Evolutionary conservation across 1,140 invertebrate genomes (phyloP).

Genomic region (Varroa destructor): DNA sequence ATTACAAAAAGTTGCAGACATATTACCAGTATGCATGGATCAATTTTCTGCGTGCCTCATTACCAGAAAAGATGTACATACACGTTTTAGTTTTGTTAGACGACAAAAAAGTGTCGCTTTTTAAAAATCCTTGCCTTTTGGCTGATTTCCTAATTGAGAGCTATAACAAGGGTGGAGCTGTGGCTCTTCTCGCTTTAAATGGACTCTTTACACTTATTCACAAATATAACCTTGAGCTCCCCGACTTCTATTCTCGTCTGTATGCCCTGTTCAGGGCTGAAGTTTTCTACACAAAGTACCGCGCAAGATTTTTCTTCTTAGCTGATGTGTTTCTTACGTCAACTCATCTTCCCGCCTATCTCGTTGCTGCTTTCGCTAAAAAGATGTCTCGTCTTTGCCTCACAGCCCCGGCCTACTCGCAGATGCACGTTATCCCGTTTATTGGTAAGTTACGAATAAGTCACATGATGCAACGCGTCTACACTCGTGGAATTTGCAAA

Average conservation of each 20-base stretch:
- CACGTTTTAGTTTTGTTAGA: constrained; percentile 64
- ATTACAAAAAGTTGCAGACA: constrained; percentile 1
- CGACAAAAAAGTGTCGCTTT: constrained; percentile 62
- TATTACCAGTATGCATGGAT: constrained; percentile 23
- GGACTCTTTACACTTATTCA: constrained; percentile 79
- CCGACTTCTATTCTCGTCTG: constrained; percentile 81
- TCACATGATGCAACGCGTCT: constrained; percentile 47
- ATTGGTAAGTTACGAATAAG: constrained; percentile 56
- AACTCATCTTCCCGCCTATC: constrained; percentile 72
- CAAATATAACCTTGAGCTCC: constrained; percentile 69
- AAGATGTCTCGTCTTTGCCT: constrained; percentile 65
- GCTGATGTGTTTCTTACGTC: constrained; percentile 80
- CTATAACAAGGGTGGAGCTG: constrained; percentile 66
- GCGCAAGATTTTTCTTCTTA: constrained; percentile 64
- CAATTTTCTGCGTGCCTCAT: constrained; percentile 15
- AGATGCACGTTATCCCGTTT: constrained; percentile 63
- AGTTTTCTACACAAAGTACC: constrained; percentile 78
- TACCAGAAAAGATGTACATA: constrained; percentile 50
- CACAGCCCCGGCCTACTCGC: constrained; percentile 62
- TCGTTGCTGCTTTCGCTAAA: constrained; percentile 87
- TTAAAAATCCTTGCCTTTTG: constrained; percentile 64
- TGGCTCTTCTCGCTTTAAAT: constrained; percentile 76
- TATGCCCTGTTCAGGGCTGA: constrained; percentile 80
- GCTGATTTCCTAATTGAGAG: constrained; percentile 87
- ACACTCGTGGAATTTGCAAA: constrained; percentile 64